Evolutionary conservation across 1,140 invertebrate genomes (phyloP).

Genomic region (Tachypleus tridentatus): DNA sequence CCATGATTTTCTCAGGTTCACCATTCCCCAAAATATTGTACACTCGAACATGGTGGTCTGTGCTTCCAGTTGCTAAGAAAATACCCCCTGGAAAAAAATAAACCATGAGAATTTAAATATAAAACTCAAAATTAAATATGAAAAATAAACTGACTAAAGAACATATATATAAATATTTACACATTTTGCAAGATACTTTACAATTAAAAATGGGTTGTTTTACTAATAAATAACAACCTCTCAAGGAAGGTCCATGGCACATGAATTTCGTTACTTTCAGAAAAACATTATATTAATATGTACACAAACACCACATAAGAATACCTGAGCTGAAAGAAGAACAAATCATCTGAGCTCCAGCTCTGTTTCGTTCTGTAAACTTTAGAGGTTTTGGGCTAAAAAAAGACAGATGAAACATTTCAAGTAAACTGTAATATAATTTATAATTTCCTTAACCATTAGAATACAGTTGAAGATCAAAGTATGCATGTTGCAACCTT

Average conservation of each 20-base stretch:
- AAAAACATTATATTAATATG: background rate
- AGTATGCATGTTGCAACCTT: too few relatives aligned
- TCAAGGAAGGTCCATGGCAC: background rate
- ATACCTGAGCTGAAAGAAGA: slow-evolving; percentile 69
- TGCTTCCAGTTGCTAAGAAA: slow-evolving; percentile 85
- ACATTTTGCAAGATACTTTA: background rate
- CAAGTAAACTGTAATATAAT: slow-evolving; percentile 1
- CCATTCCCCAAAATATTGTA: slow-evolving; percentile 66
- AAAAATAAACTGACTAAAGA: too few relatives aligned
- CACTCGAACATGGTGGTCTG: slow-evolving; percentile 84
- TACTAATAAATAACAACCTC: background rate
- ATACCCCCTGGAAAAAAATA: slow-evolving; percentile 51
- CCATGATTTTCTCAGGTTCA: slow-evolving; percentile 58
- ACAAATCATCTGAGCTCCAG: slow-evolving; percentile 93
- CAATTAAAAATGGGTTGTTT: background rate
- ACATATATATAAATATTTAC: too few relatives aligned
- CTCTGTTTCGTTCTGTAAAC: slow-evolving; percentile 83
- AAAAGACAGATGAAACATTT: slow-evolving; percentile 25
- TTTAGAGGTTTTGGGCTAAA: slow-evolving; percentile 67
- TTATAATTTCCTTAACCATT: background rate
- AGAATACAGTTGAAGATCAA: too few relatives aligned
- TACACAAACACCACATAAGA: background rate
- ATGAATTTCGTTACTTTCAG: background rate
- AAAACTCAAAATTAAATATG: too few relatives aligned
- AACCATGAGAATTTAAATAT: too few relatives aligned